phyloP scores from a whole-genome alignment of 35 echinoderm and acorn worm genomes.

The Holothuria glaberrima region DNA sequence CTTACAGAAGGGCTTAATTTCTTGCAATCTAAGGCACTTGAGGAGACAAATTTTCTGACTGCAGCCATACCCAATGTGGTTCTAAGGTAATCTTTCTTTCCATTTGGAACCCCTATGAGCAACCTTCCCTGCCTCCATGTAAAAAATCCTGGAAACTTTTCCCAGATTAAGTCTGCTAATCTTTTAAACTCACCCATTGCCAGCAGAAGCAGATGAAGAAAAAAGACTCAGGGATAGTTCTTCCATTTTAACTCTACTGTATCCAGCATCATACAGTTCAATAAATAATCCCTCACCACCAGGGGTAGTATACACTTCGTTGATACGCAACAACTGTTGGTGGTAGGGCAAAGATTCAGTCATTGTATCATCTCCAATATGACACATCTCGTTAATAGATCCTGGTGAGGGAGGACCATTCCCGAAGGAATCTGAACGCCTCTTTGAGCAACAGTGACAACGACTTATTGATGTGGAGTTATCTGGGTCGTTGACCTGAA shows the following conservation, averaged over 20 bases:
- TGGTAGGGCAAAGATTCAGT: conserved; percentile 75
- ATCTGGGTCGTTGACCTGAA: conserved; percentile 31
- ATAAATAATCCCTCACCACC: conserved; percentile 68
- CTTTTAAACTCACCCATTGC: conserved; percentile 1
- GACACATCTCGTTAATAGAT: conserved; percentile 67
- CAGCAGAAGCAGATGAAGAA: neutral
- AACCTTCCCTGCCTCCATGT: too few species aligned
- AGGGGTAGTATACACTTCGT: conserved; percentile 68
- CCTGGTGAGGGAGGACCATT: conserved; percentile 63
- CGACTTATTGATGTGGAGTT: conserved; percentile 76
- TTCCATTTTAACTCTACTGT: conserved; percentile 67
- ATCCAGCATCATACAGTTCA: conserved; percentile 87
- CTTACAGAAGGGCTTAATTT: too few species aligned
- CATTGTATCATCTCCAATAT: conserved; percentile 53
- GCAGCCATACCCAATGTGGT: too few species aligned
- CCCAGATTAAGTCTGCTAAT: neutral
- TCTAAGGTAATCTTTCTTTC: too few species aligned
- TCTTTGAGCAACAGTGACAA: conserved; percentile 69
- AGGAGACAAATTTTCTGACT: too few species aligned
- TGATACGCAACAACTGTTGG: conserved; percentile 73
- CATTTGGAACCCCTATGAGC: too few species aligned
- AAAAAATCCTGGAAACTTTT: too few species aligned
- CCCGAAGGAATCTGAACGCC: conserved; percentile 66
- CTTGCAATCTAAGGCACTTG: too few species aligned
- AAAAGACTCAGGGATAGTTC: conserved; percentile 60